Evolutionary conservation across 2,113 vertebrate species (phyloP), one percentile per base, ranked within the genome.

Genomic region (Rhea pennata): DNA sequence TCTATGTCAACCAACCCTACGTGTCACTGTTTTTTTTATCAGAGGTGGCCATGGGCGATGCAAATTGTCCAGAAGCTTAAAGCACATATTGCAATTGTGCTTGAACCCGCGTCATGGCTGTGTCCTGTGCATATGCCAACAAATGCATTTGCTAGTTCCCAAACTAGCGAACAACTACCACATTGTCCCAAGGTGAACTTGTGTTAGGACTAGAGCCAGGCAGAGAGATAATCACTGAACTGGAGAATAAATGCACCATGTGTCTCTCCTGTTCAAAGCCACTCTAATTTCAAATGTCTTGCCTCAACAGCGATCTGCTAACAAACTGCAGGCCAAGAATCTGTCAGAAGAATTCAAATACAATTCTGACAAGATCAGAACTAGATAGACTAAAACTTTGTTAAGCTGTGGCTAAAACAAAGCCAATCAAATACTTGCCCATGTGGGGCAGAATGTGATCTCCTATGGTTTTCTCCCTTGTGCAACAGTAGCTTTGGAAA

Each of bases 221-320:
- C 91, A 73, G 87, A 72, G 70, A 94, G 92, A 93, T 53, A 87
- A 92, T 87, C 66, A 53, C 87, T 74, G 81, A 96, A 46, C 87
- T 62, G 89, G 81, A 92, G 95, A 77, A 42, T 64, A 59, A 92
- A 87, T 3, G 73, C 81, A 46, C 96, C 92, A 94, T 96, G 95
- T 96, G 96, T 94, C 91, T 96, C 95, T 92, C 67, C 89, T 87
- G 84, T 54, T 95, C 94, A 85, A 91, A 96, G 84, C 78, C 81
- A 26, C 91, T 95, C 92, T 62, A 62, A 93, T 95, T 94, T 96
- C 96, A 92, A 95, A 91, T 77, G 94, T 96, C 94, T 95, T 86
- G 87, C 91, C 58, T 96, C 96, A 89, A 72, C 92, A 58, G 67
- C 92, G 92, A 95, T 96, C 96, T 96, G 96, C 91, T 96, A 95